Conservation (phyloP, 2,797 vertebrate species). For the Molossus alvarezi region DNA sequence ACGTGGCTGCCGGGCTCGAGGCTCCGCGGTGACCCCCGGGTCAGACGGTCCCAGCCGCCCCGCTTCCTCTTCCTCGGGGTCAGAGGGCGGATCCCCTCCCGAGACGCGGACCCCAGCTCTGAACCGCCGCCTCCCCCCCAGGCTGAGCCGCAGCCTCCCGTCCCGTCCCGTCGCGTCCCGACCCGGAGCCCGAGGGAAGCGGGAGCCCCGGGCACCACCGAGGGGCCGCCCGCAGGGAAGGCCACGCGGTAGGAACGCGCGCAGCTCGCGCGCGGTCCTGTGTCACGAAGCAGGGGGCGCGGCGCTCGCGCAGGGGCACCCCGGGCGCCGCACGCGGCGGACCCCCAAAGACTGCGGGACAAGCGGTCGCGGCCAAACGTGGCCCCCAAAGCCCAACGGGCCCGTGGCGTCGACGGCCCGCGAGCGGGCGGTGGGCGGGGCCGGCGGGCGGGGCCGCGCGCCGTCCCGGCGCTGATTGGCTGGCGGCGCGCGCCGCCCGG, state of each 20-base stretch:
- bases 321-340: background rate
- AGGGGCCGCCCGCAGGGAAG: background rate
- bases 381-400: background rate
- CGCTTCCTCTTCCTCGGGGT: background rate
- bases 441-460: background rate
- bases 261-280: background rate
- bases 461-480: background rate
- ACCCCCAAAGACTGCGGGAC: background rate
- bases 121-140: background rate
- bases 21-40: background rate
- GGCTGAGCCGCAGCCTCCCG: background rate
- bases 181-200: background rate
- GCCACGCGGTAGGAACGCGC: background rate
- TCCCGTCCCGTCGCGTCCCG: no score
- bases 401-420: background rate
- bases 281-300: background rate
- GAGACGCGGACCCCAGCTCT: background rate
- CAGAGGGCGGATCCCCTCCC: background rate
- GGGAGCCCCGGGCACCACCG: background rate
- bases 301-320: background rate
- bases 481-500: background rate
- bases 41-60: background rate
- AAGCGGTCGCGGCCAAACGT: no score
- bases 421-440: background rate
- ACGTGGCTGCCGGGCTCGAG: background rate